These are phyloP conservation scores for Napeogenes inachia DNA, from an alignment of 2,888 invertebrate genomes.

Conservation along the genomic window DNA sequence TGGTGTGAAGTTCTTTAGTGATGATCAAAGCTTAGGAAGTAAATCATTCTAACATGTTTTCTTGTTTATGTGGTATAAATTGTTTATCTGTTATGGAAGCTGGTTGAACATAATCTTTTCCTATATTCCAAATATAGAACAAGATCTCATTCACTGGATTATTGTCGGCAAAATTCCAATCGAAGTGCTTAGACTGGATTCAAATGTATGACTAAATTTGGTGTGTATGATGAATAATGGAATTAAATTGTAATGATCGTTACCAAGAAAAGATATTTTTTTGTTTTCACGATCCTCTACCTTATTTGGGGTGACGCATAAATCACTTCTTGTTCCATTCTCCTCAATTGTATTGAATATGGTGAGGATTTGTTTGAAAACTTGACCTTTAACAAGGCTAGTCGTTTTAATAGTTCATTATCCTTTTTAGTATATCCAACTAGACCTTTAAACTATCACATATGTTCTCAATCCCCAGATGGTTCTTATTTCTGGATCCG, in stretches of 20 bases:
- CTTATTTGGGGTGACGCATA: constrained; percentile 50
- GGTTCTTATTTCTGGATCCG: no score
- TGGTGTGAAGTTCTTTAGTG: not conserved
- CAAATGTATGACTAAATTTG: constrained; percentile 51
- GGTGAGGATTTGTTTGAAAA: constrained; percentile 10
- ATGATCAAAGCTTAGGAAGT: no score
- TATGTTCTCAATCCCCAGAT: no score
- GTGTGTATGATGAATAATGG: constrained; percentile 52
- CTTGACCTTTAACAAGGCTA: constrained; percentile 6
- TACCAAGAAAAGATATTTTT: constrained; percentile 45
- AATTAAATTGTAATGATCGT: constrained; percentile 42
- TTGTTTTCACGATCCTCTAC: constrained; percentile 41
- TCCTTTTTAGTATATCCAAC: not conserved
- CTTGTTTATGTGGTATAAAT: not conserved
- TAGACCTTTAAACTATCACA: not conserved
- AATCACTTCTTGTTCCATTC: constrained; percentile 50
- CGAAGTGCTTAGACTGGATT: constrained; percentile 43
- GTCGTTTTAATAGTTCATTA: constrained; percentile 6
- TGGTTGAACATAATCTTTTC: constrained; percentile 42
- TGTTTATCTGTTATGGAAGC: constrained; percentile 8
- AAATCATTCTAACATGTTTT: no score
- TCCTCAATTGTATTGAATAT: constrained; percentile 11
- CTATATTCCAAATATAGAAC: constrained; percentile 50
- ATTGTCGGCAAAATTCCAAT: constrained; percentile 48
- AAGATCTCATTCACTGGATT: constrained; percentile 39